These are phyloP conservation scores for Damaliscus lunatus DNA, from an alignment of 2,113 vertebrate species.

Conservation along the genomic window DNA sequence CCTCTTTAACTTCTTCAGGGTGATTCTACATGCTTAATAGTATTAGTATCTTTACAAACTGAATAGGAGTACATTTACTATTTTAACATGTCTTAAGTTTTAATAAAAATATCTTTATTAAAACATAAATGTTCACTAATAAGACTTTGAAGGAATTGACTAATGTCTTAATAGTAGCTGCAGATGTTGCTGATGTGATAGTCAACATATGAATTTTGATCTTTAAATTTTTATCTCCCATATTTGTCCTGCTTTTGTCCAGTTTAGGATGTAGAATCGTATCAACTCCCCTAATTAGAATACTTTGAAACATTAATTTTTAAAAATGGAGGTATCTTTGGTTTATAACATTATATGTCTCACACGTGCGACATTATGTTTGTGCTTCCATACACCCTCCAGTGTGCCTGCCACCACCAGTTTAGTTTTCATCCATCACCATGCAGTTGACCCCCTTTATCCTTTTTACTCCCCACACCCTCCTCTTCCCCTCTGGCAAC, in stretches of 20 bases:
- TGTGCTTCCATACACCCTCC: accelerated
- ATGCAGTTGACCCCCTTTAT: background rate
- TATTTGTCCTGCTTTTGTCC: background rate
- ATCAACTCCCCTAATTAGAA: background rate
- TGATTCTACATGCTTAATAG: background rate
- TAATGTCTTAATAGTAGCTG: background rate
- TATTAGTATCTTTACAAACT: background rate
- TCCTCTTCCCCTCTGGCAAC: background rate
- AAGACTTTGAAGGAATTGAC: background rate
- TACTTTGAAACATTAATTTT: background rate
- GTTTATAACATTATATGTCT: too few species aligned
- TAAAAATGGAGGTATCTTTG: background rate
- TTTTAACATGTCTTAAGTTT: background rate
- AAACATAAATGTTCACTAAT: background rate
- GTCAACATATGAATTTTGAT: background rate
- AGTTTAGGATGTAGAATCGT: background rate
- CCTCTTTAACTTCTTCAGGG: background rate
- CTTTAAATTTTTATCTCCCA: background rate
- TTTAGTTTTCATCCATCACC: accelerated
- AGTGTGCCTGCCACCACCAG: accelerated
- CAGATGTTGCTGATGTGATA: background rate
- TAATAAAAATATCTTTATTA: background rate
- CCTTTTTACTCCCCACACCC: background rate
- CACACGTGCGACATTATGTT: accelerated
- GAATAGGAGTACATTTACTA: background rate